Conservation (phyloP, 1,140 invertebrate genomes). For the Zaprionus davidi region DNA sequence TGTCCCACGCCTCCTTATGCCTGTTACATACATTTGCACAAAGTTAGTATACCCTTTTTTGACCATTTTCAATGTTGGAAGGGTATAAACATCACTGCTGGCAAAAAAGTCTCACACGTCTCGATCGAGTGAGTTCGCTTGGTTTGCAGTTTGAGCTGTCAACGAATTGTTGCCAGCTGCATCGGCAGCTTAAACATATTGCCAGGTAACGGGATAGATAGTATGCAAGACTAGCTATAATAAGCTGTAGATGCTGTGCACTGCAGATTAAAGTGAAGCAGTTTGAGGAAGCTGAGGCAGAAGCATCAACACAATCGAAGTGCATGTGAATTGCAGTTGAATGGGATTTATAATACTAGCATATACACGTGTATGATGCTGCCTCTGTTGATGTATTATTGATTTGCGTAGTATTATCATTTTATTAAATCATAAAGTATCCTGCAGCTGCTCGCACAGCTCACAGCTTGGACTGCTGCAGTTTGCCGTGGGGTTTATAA, state of each 20-base stretch:
- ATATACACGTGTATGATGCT: not conserved
- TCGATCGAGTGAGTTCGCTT: not conserved
- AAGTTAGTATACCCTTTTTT: too few species aligned
- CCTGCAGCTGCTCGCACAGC: not conserved
- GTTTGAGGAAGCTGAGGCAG: not conserved
- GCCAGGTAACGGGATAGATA: not conserved
- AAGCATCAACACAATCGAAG: not conserved
- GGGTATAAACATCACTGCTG: conserved; percentile 4
- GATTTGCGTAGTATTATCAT: not conserved
- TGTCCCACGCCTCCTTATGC: too few species aligned
- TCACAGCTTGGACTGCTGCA: conserved; percentile 20
- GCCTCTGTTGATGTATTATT: not conserved
- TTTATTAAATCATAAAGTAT: conserved; percentile 10
- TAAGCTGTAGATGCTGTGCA: not conserved
- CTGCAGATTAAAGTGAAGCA: not conserved
- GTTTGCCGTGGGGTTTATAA: conserved; percentile 53
- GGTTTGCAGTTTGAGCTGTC: not conserved
- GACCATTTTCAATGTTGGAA: too few species aligned
- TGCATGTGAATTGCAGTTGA: not conserved
- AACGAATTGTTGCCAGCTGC: not conserved
- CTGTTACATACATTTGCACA: too few species aligned
- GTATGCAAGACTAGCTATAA: not conserved
- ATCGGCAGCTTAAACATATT: conserved; percentile 31
- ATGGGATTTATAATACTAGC: not conserved
- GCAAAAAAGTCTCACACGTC: conserved; percentile 1